Evolutionary conservation across 2,888 invertebrate genomes (phyloP).

Genomic region (Lithophane socia): DNA sequence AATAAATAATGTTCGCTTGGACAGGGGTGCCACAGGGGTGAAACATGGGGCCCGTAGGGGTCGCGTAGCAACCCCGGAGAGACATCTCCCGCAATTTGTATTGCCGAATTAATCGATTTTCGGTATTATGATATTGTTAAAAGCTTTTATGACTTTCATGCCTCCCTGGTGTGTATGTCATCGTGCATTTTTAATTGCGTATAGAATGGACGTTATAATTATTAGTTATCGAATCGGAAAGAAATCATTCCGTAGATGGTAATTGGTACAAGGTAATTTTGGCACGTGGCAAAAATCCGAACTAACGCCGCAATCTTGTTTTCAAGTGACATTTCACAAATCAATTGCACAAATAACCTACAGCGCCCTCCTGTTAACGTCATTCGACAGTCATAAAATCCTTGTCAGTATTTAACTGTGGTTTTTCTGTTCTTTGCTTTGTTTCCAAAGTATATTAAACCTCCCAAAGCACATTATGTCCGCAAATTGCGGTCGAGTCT

Average conservation of each 20-base stretch:
- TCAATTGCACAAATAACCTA: neutral
- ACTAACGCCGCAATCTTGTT: neutral
- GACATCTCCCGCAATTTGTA: conserved; percentile 52
- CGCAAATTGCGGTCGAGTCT: conserved; percentile 7
- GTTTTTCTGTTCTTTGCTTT: neutral
- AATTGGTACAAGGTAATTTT: neutral
- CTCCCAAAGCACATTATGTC: neutral
- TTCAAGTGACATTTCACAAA: neutral
- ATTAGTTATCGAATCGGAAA: neutral
- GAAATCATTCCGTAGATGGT: neutral
- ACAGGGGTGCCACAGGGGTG: conserved; percentile 48
- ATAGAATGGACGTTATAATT: neutral
- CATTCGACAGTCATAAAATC: neutral
- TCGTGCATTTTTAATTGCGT: neutral
- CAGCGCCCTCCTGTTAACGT: too few species aligned
- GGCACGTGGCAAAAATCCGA: too few species aligned
- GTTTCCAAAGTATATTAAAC: neutral
- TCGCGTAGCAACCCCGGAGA: conserved; percentile 66
- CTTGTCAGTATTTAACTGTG: neutral
- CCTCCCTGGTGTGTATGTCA: conserved; percentile 12
- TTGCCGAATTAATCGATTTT: conserved; percentile 62
- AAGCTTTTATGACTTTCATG: conserved; percentile 39
- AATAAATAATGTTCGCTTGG: conserved; percentile 58
- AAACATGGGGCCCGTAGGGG: conserved; percentile 33
- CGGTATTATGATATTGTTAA: conserved; percentile 51